Evolutionary conservation across 2,888 invertebrate species (phyloP).

Genomic region (Lacanobia oleracea): DNA sequence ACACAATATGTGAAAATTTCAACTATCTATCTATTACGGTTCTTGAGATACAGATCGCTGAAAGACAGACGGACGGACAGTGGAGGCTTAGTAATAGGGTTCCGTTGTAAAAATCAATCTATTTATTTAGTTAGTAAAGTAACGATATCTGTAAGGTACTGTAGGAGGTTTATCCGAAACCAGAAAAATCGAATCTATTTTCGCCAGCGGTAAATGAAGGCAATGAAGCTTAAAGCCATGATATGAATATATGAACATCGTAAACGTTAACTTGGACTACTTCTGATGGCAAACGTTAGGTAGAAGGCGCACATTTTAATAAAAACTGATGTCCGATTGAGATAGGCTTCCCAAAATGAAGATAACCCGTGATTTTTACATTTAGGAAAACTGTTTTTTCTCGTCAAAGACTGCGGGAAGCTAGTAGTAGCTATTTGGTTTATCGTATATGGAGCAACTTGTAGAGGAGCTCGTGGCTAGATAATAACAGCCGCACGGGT

Average conservation of each 20-base stretch:
- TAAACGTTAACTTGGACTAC: slow-evolving; percentile 42
- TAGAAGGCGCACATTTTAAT: slow-evolving; percentile 35
- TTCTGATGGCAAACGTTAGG: slow-evolving; percentile 39
- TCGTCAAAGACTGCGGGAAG: no score
- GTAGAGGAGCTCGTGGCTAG: no score
- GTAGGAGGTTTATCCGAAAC: background rate
- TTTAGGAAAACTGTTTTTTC: no score
- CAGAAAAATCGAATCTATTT: slow-evolving; percentile 21
- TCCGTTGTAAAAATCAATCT: no score
- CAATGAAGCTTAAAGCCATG: slow-evolving; percentile 38
- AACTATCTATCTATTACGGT: no score
- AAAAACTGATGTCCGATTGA: slow-evolving; percentile 34
- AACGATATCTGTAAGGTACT: slow-evolving; percentile 6
- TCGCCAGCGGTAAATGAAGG: slow-evolving; percentile 42
- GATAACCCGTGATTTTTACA: background rate
- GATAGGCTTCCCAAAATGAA: slow-evolving; percentile 1
- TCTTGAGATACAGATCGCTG: no score
- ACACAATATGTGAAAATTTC: no score
- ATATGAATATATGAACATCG: slow-evolving; percentile 60
- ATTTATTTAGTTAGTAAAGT: background rate
- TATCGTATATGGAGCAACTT: no score
- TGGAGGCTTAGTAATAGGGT: no score
- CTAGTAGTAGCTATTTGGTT: no score
- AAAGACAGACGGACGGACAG: no score
- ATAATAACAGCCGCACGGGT: no score